Base-by-base conservation (phyloP, 2,797 vertebrate genomes). In the Tarsius wallacei region DNA sequence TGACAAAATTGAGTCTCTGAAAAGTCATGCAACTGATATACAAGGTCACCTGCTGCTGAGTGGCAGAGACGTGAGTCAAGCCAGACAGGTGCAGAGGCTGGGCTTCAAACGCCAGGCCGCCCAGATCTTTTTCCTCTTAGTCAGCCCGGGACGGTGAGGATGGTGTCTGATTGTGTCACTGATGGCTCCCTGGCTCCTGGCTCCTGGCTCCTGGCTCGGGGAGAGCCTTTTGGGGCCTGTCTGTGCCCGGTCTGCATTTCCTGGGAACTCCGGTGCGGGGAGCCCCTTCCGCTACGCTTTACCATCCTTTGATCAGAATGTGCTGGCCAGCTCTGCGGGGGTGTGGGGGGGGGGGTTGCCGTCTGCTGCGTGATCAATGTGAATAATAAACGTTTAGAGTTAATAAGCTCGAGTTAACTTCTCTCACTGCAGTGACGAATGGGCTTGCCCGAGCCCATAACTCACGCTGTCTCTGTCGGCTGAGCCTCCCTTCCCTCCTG, bases 371-470 rank as follows among this genome's bases (percentile, higher is more conserved):
- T 97, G 97, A 93, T 97, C 92, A 26, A 94, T 94, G 97, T 95
- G 96, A 94, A 97, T 97, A 97, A 97, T 92, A 98, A 98, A 92
- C 93, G 17, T 97, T 98, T 95, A 95, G 97, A 93, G 94, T 87
- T 95, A 81, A 98, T 97, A 97, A 97, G 96, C 97, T 91, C 7
- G 5, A 91, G 73, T 98, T 98, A 97, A 97, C 92, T 24, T 47
- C 74, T 88, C 15, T 63, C 77, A 78, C 96, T 83, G 85, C 26
- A 19, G 49, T 94, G 96, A 97, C 94, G 97, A 97, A 97, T 96
- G 95, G 71, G 36, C 61, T 97, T 98, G 93, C 81, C 47, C 8
- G 51, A 95, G 97, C 95, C 95, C 94, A 96, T 96, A 68, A 95
- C 84, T 96, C 88, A 89, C 63, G 0, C 57, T 93, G 96, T 70